phyloP scores from a whole-genome alignment of 1,140 invertebrate genomes.

The Scaptomyza pallida region DNA sequence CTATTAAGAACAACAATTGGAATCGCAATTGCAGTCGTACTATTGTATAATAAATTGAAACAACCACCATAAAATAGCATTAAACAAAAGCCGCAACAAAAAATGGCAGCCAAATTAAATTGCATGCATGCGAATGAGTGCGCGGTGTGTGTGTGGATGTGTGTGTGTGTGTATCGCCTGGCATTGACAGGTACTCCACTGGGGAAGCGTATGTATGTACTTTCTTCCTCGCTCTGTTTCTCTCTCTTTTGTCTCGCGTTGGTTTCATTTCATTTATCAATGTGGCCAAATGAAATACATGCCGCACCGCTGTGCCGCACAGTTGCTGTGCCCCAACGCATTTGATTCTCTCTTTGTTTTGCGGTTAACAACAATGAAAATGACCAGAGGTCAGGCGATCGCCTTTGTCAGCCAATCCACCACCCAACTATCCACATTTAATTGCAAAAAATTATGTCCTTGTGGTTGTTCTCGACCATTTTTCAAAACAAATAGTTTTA shows the following conservation, averaged over 20 bases:
- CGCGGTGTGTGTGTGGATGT: constrained; percentile 22
- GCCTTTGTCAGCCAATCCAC: background rate
- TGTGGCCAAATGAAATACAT: constrained; percentile 67
- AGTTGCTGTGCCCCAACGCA: constrained; percentile 23
- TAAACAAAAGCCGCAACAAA: constrained; percentile 73
- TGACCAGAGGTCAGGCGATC: constrained; percentile 5
- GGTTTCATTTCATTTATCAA: constrained; percentile 71
- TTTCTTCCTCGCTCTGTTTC: constrained; percentile 27
- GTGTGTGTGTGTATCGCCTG: constrained; percentile 37
- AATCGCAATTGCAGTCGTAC: constrained; percentile 26
- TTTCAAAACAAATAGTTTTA: constrained; percentile 5
- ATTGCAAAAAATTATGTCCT: constrained; percentile 9
- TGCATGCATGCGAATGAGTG: constrained; percentile 34
- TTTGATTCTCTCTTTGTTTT: constrained; percentile 32
- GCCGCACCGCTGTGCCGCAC: constrained; percentile 17
- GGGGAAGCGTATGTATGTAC: constrained; percentile 5
- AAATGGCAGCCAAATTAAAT: constrained; percentile 69
- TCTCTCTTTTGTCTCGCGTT: constrained; percentile 1
- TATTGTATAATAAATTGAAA: constrained; percentile 74
- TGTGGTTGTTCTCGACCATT: background rate
- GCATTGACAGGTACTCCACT: constrained; percentile 60
- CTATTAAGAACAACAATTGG: constrained; percentile 48
- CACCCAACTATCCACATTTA: background rate
- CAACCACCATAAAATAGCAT: constrained; percentile 74
- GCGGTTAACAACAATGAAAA: constrained; percentile 18